Evolutionary conservation across 2,113 vertebrate species (phyloP), one percentile per base, ranked within the genome.

Genomic region (Sterrhoptilus dennistouni): DNA sequence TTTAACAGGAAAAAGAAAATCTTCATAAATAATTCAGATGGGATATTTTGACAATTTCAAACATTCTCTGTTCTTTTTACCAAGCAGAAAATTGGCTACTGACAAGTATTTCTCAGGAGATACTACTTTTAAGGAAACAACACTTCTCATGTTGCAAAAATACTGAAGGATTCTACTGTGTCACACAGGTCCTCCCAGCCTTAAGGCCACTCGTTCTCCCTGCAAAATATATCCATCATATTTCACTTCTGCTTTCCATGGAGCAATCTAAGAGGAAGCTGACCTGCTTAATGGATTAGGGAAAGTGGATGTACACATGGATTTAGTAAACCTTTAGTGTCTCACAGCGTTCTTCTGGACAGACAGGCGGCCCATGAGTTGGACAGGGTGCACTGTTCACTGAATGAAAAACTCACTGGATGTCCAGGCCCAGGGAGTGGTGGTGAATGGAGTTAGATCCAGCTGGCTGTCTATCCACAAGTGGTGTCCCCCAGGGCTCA

Each of bases 21-120:
- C 53, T 69, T 89, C 77, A 76, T 94, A 94, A 91, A 91, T 87
- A 89, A 96, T 94, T 94, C 70, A 96, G 23, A 40, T 79, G 33
- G 54, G 57, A 68, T 85, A 94, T 93, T 93, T 95, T 91, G 93
- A 89, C 81, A 91, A 78, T 84, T 75, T 79, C 70, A 87, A 64
- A 64, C 28, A 85, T 90, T 40, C 40, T 9, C 60, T 65, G 31
- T 52, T 94, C 31, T 89, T 91, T 87, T 82, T 45, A 93, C 36
- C 61, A 83, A 68, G 49, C 36, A 90, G 40, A 93, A 92, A 93
- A 91, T 85, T 94, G 78, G 24, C 49, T 85, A 52, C 42, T 49
- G 82, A 53, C 56, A 94, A 85, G 22, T 52, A 45, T 89, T 87
- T 93, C 65, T 94, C 61, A 40, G 57, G 70, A 91, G 78, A 71